Base-by-base conservation (phyloP, 2,797 vertebrate species). In the Nothura maculosa region DNA sequence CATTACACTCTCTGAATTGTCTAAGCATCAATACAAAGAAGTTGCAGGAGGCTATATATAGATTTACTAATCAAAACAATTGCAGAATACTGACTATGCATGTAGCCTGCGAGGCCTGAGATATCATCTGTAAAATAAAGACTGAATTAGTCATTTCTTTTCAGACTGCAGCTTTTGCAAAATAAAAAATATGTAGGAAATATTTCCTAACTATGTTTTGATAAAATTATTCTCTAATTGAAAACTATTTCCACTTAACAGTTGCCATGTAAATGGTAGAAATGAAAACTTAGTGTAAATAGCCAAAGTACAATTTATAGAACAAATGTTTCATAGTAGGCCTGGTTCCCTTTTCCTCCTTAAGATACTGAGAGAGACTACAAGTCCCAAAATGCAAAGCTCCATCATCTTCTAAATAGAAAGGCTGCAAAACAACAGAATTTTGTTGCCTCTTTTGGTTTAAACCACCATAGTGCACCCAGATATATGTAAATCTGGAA, bases 31-130 rank as follows among this genome's bases (percentile, higher is more conserved):
- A 9, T 92, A 93, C 87, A 87, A 82, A 86, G 90, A 63, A 94
- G 79, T 74, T 93, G 68, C 81, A 94, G 34, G 36, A 68, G 81
- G 87, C 90, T 94, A 34, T 87, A 92, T 93, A 93, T 90, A 94
- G 90, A 87, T 86, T 92, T 96, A 95, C 94, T 95, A 95, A 94
- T 87, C 92, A 94, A 90, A 96, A 96, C 61, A 90, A 90, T 94
- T 93, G 73, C 79, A 90, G 86, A 95, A 94, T 95, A 94, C 87
- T 95, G 92, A 93, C 84, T 89, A 69, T 25, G 40, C 1, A 1
- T 0, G 16, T 66, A 48, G 0, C 1, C 58, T 17, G 76, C 30
- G 78, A 90, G 94, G 85, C 85, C 86, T 74, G 87, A 94, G 93
- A 90, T 90, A 89, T 96, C 90, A 75, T 92, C 79, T 84, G 79